phyloP scores from a whole-genome alignment of 2,888 invertebrate genomes.

The Agrenia bidenticulata region DNA sequence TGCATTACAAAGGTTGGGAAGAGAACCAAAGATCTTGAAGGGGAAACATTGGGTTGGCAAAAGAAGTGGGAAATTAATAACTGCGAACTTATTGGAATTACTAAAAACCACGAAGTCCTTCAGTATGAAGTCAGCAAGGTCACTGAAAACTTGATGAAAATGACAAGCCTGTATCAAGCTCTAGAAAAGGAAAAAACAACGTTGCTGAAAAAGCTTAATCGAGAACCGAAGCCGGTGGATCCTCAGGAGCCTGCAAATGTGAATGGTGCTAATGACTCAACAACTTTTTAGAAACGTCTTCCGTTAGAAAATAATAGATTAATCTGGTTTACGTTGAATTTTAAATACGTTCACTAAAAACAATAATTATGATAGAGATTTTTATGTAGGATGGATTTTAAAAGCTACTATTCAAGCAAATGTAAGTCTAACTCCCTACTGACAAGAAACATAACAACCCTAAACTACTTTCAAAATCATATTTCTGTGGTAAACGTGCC shows the following conservation, averaged over 20 bases:
- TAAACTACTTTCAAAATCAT: not conserved
- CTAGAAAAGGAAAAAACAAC: slow-evolving; percentile 45
- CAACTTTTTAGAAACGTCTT: too few relatives aligned
- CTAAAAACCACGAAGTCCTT: slow-evolving; percentile 43
- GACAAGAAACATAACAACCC: not conserved
- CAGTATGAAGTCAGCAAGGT: slow-evolving; percentile 42
- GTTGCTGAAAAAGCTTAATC: slow-evolving; percentile 39
- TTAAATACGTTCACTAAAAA: too few relatives aligned
- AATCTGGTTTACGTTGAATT: too few relatives aligned
- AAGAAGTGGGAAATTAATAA: slow-evolving; percentile 49
- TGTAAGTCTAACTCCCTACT: too few relatives aligned
- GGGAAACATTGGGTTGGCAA: slow-evolving; percentile 48
- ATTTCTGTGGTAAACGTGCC: slow-evolving; percentile 8
- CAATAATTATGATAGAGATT: too few relatives aligned
- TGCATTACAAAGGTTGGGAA: slow-evolving; percentile 31
- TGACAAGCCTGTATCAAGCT: slow-evolving; percentile 46
- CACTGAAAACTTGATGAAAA: slow-evolving; percentile 48
- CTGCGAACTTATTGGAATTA: slow-evolving; percentile 27
- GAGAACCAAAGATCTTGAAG: slow-evolving; percentile 44
- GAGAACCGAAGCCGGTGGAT: slow-evolving; percentile 11
- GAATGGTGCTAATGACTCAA: too few relatives aligned
- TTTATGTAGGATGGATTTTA: too few relatives aligned
- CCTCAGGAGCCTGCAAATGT: too few relatives aligned
- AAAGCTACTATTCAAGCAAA: too few relatives aligned
- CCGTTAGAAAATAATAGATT: too few relatives aligned